Evolutionary conservation across 2,888 invertebrate genomes (phyloP), one percentile per base, ranked within the genome.

Genomic region (Ennomos erosarius): DNA sequence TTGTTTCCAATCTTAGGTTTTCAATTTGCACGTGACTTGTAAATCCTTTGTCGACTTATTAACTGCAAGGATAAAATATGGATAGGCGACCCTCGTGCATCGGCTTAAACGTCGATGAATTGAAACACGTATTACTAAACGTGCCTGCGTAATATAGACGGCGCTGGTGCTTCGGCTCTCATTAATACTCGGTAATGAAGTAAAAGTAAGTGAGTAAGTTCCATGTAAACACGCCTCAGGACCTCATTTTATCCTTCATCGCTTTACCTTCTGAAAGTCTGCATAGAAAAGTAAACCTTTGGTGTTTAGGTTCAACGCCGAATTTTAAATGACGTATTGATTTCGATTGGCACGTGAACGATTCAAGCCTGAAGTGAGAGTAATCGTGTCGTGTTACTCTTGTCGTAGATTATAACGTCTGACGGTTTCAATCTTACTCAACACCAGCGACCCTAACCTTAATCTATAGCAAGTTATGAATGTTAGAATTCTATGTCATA

Each of bases 121-220:
- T 76, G 76, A 74, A 73, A 64, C 64, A 68, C 74, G 73, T 81
- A 79, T 76, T 72, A 70, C 70, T 70, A 34, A 8, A 37, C n/a
- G 35, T 50, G 46, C 51, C 64, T 72, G 67, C 70, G 70, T 78
- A 82, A 84, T 84, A 81, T 82, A 81, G 79, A 76, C 76, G 68
- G 71, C 65, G 69, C 68, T 65, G 78, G 81, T 83, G 74, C 77
- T 84, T 82, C 70, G 76, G 74, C 76, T 79, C 84, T 86, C 85
- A 87, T 88, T 88, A 88, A 87, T 87, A 81, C 81, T 73, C 82
- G 73, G 82, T 88, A 88, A 89, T 90, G 85, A 88, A 88, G 81
- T n/a, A n/a, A n/a, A n/a, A n/a, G n/a, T n/a, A n/a, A n/a, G n/a
- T n/a, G n/a, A n/a, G n/a, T 87, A 88, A 89, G 87, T 90, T 90